phyloP scores from a whole-genome alignment of 2,797 vertebrate species.

The Xerus rutilus region DNA sequence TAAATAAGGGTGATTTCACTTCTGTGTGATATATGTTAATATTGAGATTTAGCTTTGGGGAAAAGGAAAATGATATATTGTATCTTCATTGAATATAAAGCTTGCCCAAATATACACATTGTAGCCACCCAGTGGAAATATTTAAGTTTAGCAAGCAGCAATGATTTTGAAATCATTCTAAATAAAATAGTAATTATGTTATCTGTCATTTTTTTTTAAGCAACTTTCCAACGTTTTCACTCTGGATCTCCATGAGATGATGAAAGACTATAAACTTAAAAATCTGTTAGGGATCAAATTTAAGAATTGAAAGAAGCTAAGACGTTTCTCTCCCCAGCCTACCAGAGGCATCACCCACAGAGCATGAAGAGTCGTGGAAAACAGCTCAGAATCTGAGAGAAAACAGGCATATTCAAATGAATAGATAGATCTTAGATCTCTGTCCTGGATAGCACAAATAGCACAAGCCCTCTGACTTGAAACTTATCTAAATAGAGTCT shows the following conservation, averaged over 20 bases:
- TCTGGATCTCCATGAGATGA: neutral
- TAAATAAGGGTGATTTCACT: constrained; percentile 49
- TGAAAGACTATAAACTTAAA: constrained; percentile 54
- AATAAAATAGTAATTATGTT: constrained; percentile 77
- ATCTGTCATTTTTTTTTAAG: constrained; percentile 82
- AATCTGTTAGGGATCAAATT: constrained; percentile 64
- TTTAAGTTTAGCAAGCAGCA: constrained; percentile 79
- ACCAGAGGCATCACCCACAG: neutral
- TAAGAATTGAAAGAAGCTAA: constrained; percentile 6
- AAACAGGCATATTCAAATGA: constrained; percentile 76
- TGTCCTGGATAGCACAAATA: no score
- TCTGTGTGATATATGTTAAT: constrained; percentile 38
- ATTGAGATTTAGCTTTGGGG: constrained; percentile 24
- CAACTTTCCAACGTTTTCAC: constrained; percentile 60
- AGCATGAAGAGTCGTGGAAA: neutral
- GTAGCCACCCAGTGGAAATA: constrained; percentile 86
- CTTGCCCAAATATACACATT: constrained; percentile 64
- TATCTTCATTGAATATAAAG: constrained; percentile 1
- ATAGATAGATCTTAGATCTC: constrained; percentile 7
- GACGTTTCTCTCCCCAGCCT: constrained; percentile 7
- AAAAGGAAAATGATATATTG: constrained; percentile 50
- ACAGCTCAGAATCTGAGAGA: constrained; percentile 70
- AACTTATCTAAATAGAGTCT: constrained; percentile 73
- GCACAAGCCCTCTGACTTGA: constrained; percentile 59
- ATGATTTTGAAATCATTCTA: constrained; percentile 71